These are phyloP conservation scores for Autographa gamma DNA, from an alignment of 2,888 invertebrate genomes.

Conservation along the genomic window DNA sequence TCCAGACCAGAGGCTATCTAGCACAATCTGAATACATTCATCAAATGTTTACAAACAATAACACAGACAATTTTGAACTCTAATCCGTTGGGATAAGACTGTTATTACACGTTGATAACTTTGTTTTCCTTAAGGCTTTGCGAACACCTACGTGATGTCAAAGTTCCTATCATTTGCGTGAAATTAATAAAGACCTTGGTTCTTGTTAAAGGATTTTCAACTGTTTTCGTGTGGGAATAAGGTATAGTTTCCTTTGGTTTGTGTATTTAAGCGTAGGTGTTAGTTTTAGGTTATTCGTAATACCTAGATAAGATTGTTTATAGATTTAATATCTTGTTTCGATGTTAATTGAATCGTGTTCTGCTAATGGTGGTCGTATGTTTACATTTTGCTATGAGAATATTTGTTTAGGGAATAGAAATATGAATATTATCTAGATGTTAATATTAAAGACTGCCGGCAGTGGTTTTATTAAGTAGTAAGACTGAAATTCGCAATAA, in stretches of 20 bases:
- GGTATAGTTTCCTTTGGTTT: constrained; percentile 2
- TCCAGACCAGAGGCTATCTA: constrained; percentile 13
- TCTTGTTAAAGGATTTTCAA: background rate
- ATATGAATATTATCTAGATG: no score
- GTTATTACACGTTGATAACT: constrained; percentile 12
- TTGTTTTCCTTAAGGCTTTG: constrained; percentile 32
- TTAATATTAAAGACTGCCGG: no score
- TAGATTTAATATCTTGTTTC: constrained; percentile 34
- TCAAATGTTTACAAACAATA: constrained; percentile 19
- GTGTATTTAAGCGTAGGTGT: constrained; percentile 29
- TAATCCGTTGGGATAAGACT: constrained; percentile 32
- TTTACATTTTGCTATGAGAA: constrained; percentile 32
- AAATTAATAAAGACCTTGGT: constrained; percentile 31
- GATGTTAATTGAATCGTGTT: constrained; percentile 38
- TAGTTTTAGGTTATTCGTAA: constrained; percentile 10
- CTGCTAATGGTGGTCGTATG: constrained; percentile 28
- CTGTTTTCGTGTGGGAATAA: rapidly evolving
- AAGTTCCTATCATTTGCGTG: constrained; percentile 46
- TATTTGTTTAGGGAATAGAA: constrained; percentile 3
- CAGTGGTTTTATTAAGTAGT: no score
- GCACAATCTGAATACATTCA: constrained; percentile 24
- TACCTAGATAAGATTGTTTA: constrained; percentile 42
- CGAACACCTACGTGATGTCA: constrained; percentile 49
- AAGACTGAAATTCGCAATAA: no score
- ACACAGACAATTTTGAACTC: constrained; percentile 33